These are phyloP conservation scores for Cephus cinctus DNA, from an alignment of 1,140 invertebrate species.

Conservation along the genomic window DNA sequence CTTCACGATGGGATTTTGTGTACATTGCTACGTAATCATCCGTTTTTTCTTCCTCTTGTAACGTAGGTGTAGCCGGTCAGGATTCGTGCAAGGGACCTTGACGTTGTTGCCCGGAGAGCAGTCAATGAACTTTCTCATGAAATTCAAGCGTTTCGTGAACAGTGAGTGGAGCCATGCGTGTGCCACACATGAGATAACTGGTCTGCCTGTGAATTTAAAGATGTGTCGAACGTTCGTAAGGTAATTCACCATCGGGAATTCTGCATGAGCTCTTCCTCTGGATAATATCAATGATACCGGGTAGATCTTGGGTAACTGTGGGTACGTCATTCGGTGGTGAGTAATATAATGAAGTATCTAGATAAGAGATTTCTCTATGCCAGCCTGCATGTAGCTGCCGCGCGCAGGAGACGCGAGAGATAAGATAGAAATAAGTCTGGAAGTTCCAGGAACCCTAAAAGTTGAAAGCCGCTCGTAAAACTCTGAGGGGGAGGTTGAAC, in stretches of 20 bases:
- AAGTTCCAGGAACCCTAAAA: conserved; percentile 21
- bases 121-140: too few relatives aligned
- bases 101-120: too few relatives aligned
- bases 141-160: background rate
- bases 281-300: conserved; percentile 9
- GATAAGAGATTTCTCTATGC: too few relatives aligned
- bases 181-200: too few relatives aligned
- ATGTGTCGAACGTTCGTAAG: too few relatives aligned
- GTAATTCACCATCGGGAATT: background rate
- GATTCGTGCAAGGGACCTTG: too few relatives aligned
- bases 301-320: conserved; percentile 19
- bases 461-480: background rate
- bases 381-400: too few relatives aligned
- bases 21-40: background rate
- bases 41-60: background rate
- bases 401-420: background rate
- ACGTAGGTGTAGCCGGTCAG: too few relatives aligned
- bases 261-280: conserved; percentile 19
- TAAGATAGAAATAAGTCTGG: conserved; percentile 1
- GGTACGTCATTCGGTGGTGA: conserved; percentile 5
- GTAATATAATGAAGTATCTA: background rate
- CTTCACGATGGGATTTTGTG: background rate
- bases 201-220: too few relatives aligned
- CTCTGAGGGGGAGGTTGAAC: background rate
- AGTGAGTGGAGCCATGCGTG: too few relatives aligned